Conservation (phyloP, 2,888 invertebrate species). For the Spatulosminthurus flaviceps region DNA sequence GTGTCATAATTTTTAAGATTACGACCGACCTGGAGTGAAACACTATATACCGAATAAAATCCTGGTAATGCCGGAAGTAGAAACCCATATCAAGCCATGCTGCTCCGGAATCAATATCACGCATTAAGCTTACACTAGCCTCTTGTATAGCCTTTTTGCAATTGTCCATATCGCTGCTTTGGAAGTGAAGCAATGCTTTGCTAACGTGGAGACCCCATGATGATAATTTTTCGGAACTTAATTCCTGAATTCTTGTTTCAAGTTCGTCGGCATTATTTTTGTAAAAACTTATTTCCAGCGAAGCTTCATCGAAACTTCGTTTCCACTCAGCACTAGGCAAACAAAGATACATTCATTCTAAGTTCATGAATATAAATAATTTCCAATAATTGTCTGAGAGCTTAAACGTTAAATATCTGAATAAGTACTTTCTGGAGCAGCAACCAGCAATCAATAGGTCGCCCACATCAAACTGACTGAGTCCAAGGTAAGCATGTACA, state of each 20-base stretch:
- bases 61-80: constrained; percentile 46
- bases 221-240: constrained; percentile 38
- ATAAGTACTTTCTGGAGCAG: constrained; percentile 50
- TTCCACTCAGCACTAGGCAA: constrained; percentile 69
- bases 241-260: not conserved
- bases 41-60: constrained; percentile 39
- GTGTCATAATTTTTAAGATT: too few species aligned
- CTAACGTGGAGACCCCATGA: constrained; percentile 27
- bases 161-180: not conserved
- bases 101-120: constrained; percentile 22
- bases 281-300: constrained; percentile 40
- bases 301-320: constrained; percentile 42
- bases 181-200: constrained; percentile 20
- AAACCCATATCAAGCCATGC: constrained; percentile 44
- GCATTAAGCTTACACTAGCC: constrained; percentile 20
- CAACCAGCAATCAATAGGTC: constrained; percentile 78
- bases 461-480: constrained; percentile 88
- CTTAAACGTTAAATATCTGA: too few species aligned
- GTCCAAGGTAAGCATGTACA: constrained; percentile 83
- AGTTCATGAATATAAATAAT: too few species aligned
- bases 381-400: too few species aligned
- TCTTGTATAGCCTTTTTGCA: not conserved
- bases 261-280: constrained; percentile 15
- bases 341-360: too few species aligned
- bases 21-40: too few species aligned